Evolutionary conservation across 2,797 vertebrate genomes (phyloP).

Genomic region (Meriones psammophilus): DNA sequence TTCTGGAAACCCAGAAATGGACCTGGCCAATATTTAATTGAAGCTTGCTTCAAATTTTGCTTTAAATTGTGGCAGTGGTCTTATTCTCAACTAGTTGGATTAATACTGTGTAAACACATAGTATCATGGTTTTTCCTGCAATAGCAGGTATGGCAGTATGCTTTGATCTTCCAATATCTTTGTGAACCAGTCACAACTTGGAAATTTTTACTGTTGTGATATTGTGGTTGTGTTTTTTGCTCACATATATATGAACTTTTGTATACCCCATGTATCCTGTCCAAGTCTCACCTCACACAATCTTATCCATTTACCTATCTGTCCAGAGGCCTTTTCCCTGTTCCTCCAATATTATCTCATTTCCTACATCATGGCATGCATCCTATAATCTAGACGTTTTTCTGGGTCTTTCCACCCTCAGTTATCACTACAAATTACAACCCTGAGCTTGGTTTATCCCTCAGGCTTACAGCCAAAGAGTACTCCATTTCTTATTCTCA

Average conservation of each 20-base stretch:
- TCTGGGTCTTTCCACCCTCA: background rate
- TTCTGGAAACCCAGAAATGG: too few relatives aligned
- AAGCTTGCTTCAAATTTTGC: too few relatives aligned
- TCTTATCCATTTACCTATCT: background rate
- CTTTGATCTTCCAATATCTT: background rate
- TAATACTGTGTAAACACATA: background rate
- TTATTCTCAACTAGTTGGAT: too few relatives aligned
- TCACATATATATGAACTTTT: too few relatives aligned
- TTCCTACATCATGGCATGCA: too few relatives aligned
- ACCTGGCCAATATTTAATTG: too few relatives aligned
- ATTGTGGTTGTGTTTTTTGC: background rate
- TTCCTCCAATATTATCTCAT: background rate
- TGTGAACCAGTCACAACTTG: background rate
- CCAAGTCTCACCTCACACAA: background rate
- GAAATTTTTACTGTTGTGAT: background rate
- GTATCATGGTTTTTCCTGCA: background rate
- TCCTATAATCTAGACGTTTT: too few relatives aligned
- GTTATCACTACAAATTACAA: background rate
- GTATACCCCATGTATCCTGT: background rate
- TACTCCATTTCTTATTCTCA: background rate
- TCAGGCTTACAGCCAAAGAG: background rate
- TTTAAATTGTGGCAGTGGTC: too few relatives aligned
- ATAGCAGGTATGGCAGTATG: background rate
- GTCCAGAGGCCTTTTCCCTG: background rate
- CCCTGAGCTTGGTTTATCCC: background rate